Base-by-base conservation (phyloP, 37 sponge, comb jelly and placozoan species). In the Geodia barretti region DNA sequence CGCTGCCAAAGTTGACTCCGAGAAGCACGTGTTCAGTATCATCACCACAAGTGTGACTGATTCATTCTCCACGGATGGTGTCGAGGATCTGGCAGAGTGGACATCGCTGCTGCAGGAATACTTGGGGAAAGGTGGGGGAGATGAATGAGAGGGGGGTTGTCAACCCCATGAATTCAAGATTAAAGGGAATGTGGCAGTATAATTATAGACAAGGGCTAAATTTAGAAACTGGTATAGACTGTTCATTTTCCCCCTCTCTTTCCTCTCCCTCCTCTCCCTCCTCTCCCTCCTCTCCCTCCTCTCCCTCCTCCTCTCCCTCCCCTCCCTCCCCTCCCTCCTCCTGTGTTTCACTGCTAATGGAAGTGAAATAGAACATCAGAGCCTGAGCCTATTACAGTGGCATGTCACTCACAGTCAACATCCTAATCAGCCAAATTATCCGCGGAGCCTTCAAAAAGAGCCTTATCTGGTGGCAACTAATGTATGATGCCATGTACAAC, bases 61-160 rank as follows among this genome's bases (percentile, higher is more conserved):
- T 30, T 81, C 76, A 25, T 90, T 90, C 60, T 70, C 90, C 1
- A 58, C 77, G 4, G 86, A 91, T 8, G 34, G 78, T 2, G 70
- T 64, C 4, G 63, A 78, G 21, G 84, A 66, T 38, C 33, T 78
- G 79, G 41, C 34, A 0, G 75, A 73, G 37, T 86, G 92, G 92
- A 82, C 60, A 0, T 28, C 37, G 9, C 79, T 70, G 2, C 37
- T 86, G 5, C 70, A 83, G 64, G 92, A 91, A 60, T 79, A 86
- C 41, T 69, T 86, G 20, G 92, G 92, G 33, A 91, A 83, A 83
- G 92, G 92, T 83, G 33, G 63, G 64, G 19, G n/a, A n/a, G n/a
- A n/a, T 60, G 61, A 23, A 60, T 60, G 28, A n/a, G n/a, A n/a
- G n/a, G n/a, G n/a, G n/a, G n/a, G n/a, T n/a, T n/a, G n/a, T n/a